Conservation (phyloP, 2,113 vertebrate species). For the Acrocephalus arundinaceus region DNA sequence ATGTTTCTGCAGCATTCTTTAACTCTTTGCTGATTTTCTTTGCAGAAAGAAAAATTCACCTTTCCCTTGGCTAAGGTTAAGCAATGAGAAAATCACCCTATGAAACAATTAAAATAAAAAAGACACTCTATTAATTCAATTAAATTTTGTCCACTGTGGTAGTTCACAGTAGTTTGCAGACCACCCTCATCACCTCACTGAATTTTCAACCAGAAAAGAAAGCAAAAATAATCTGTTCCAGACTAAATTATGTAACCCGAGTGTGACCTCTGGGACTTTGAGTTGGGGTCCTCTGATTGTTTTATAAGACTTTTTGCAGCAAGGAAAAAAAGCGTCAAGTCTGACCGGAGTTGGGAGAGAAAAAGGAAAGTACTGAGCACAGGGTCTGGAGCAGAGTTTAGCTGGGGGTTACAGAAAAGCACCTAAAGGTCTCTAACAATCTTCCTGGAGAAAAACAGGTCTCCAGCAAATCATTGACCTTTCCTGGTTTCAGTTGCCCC, state of each 20-base stretch:
- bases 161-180: neutral
- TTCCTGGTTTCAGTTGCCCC: neutral
- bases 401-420: neutral
- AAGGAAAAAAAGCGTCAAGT: neutral
- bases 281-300: neutral
- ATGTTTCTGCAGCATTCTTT: neutral
- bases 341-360: neutral
- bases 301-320: neutral
- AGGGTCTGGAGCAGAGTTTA: neutral
- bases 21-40: neutral
- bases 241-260: neutral
- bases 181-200: neutral
- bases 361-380: neutral
- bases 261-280: neutral
- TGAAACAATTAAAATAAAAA: neutral
- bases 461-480: neutral
- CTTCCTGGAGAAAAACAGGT: neutral
- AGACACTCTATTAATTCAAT: neutral
- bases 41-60: neutral
- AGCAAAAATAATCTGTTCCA: neutral
- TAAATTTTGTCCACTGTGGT: neutral
- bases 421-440: neutral
- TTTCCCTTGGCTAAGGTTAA: neutral
- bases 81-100: neutral
- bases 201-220: neutral